A percentile compares a stretch with the other conserved stretches of the same genome.
phyloP scores from a whole-genome alignment of 2,797 vertebrate genomes.

The Enteromius treurensis region DNA sequence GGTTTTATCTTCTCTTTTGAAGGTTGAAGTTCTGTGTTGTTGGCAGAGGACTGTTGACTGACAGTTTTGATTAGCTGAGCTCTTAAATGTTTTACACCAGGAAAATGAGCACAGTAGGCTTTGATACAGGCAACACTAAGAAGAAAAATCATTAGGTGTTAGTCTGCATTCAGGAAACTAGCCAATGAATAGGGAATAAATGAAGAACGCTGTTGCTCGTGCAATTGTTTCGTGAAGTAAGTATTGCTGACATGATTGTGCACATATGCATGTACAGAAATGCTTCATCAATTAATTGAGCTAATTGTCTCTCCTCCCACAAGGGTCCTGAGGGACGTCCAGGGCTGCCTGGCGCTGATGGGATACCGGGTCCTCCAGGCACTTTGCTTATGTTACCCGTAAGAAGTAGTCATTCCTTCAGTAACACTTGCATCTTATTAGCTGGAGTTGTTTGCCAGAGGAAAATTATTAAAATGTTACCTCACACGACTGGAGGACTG shows the following conservation, averaged over 20 bases:
- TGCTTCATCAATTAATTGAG: background rate
- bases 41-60: constrained; percentile 37
- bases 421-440: constrained; percentile 11
- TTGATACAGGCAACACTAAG: background rate
- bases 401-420: constrained; percentile 64
- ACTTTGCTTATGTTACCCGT: constrained; percentile 91
- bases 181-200: background rate
- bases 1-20: constrained; percentile 29
- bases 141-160: background rate
- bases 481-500: background rate
- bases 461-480: constrained; percentile 10
- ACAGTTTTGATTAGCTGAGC: constrained; percentile 42
- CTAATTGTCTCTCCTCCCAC: constrained; percentile 20
- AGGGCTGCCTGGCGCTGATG: constrained; percentile 86
- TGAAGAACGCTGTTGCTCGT: background rate
- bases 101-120: constrained; percentile 38
- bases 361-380: constrained; percentile 85
- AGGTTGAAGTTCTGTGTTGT: constrained; percentile 10
- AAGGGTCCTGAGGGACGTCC: constrained; percentile 86
- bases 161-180: constrained; percentile 11
- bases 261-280: background rate
- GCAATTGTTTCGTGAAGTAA: constrained; percentile 44
- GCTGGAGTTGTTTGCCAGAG: background rate
- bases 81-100: constrained; percentile 51
- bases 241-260: constrained; percentile 14